phyloP scores from a whole-genome alignment of 1,140 invertebrate species.

The Notospermus geniculatus region DNA sequence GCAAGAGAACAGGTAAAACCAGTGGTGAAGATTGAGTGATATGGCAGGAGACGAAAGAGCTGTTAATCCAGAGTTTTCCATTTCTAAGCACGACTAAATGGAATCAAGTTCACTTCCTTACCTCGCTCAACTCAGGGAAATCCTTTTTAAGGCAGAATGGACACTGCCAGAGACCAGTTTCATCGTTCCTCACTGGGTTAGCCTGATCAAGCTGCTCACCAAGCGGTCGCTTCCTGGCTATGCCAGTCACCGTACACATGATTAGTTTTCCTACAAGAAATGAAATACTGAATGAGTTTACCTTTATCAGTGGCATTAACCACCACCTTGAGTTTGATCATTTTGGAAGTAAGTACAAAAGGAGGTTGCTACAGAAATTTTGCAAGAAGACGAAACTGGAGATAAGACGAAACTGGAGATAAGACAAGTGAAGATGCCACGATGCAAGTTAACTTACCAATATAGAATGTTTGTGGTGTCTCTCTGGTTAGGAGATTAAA shows the following conservation, averaged over 20 bases:
- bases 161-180: slow-evolving; percentile 94
- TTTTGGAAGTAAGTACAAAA: no score
- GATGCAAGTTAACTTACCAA: slow-evolving; percentile 82
- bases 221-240: slow-evolving; percentile 81
- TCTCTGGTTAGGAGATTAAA: slow-evolving; percentile 97
- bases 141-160: slow-evolving; percentile 95
- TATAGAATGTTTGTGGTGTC: slow-evolving; percentile 90
- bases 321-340: no score
- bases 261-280: slow-evolving; percentile 58
- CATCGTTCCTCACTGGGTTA: slow-evolving; percentile 90
- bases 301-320: no score
- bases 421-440: slow-evolving; percentile 7
- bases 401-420: no score
- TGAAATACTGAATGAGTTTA: neutral
- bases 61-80: no score
- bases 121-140: slow-evolving; percentile 91
- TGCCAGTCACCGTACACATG: slow-evolving; percentile 50
- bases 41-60: no score
- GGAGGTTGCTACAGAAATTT: no score
- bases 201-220: slow-evolving; percentile 92
- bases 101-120: no score
- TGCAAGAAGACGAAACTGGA: no score
- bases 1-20: slow-evolving; percentile 18
- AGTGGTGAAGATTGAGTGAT: no score
- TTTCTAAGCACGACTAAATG: no score